These are phyloP conservation scores for Periphyllus acericola DNA, from an alignment of 2,888 invertebrate genomes.

Conservation along the genomic window DNA sequence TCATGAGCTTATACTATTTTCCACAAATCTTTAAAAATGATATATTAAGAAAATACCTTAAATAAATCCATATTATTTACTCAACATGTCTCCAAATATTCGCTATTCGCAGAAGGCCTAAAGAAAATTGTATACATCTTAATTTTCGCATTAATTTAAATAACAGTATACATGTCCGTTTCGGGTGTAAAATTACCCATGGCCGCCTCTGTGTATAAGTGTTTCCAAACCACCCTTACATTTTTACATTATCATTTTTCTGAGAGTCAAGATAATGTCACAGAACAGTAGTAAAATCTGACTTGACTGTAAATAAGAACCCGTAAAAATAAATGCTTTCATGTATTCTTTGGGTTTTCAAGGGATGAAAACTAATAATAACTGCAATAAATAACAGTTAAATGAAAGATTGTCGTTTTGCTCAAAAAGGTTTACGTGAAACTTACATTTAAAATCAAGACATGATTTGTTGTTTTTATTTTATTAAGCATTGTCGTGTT, in stretches of 20 bases:
- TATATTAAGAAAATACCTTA: background rate
- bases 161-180: background rate
- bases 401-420: background rate
- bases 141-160: background rate
- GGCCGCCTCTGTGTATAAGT: background rate
- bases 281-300: background rate
- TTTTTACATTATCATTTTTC: background rate
- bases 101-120: background rate
- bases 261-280: background rate
- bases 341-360: background rate
- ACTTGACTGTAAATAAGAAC: background rate
- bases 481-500: no score
- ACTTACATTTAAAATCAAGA: background rate
- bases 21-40: background rate
- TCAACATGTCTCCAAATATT: no score
- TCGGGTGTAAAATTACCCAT: background rate
- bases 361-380: background rate
- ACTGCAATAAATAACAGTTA: background rate
- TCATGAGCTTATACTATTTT: background rate
- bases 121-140: background rate
- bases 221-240: background rate
- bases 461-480: no score
- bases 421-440: background rate
- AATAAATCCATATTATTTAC: background rate
- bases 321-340: background rate